Conservation (phyloP, 2,113 vertebrate genomes). For the Cheirogaleus medius region DNA sequence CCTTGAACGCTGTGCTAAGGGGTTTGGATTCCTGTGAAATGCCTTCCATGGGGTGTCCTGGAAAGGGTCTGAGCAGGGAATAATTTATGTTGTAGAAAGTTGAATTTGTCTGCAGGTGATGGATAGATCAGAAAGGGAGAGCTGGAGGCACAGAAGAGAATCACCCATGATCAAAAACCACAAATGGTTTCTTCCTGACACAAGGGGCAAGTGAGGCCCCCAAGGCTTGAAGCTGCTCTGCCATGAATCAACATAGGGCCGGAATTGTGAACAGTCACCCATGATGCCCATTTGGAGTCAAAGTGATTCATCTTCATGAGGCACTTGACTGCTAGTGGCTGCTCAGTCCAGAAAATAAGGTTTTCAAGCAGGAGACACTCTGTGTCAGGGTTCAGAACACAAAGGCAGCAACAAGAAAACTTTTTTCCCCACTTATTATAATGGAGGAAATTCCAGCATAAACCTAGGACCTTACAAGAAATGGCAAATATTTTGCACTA, state of each 20-base stretch:
- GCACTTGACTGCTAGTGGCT: not conserved
- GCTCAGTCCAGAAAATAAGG: constrained; percentile 12
- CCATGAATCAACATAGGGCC: not conserved
- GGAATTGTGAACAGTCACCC: not conserved
- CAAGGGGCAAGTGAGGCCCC: not conserved
- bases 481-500: not conserved
- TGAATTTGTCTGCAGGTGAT: not conserved
- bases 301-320: not conserved
- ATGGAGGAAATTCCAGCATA: not conserved
- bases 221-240: not conserved
- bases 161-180: not conserved
- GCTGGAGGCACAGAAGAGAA: not conserved
- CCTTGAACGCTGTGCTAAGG: not conserved
- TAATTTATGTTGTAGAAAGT: not conserved
- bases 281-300: not conserved
- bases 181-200: not conserved
- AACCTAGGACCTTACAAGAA: not conserved
- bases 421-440: not conserved
- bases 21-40: not conserved
- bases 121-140: constrained; percentile 13
- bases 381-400: not conserved
- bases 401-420: not conserved
- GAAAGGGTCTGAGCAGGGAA: not conserved
- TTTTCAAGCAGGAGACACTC: not conserved
- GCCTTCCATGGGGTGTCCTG: not conserved